These are phyloP conservation scores for Cossypha caffra DNA, from an alignment of 2,797 vertebrate genomes.

Conservation along the genomic window DNA sequence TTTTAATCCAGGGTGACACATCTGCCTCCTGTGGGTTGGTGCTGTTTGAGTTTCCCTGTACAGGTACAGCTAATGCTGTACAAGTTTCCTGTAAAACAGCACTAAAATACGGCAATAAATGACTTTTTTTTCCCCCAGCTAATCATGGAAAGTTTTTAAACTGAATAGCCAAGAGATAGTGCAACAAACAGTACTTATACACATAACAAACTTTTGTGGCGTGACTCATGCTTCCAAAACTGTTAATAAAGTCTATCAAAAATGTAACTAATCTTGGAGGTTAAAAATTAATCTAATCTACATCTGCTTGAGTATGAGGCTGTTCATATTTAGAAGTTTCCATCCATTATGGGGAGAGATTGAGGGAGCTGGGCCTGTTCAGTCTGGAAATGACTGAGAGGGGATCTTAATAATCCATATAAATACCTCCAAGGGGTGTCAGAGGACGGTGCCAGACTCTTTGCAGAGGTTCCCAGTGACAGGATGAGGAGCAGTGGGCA, in stretches of 20 bases:
- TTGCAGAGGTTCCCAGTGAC: background rate
- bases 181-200: background rate
- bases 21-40: background rate
- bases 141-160: background rate
- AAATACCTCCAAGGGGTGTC: background rate
- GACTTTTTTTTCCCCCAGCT: background rate
- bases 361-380: background rate
- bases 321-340: background rate
- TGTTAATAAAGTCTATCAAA: background rate
- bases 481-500: background rate
- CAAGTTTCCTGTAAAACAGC: background rate
- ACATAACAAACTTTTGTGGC: background rate
- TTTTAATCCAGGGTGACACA: conserved; percentile 15
- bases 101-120: background rate
- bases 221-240: background rate
- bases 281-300: background rate
- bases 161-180: background rate
- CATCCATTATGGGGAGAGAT: background rate
- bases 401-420: background rate
- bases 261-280: background rate
- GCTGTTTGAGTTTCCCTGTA: background rate
- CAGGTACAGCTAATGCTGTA: background rate
- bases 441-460: background rate
- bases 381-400: background rate
- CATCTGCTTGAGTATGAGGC: background rate